Conservation (phyloP, 2,797 vertebrate species). For the Morus bassanus region DNA sequence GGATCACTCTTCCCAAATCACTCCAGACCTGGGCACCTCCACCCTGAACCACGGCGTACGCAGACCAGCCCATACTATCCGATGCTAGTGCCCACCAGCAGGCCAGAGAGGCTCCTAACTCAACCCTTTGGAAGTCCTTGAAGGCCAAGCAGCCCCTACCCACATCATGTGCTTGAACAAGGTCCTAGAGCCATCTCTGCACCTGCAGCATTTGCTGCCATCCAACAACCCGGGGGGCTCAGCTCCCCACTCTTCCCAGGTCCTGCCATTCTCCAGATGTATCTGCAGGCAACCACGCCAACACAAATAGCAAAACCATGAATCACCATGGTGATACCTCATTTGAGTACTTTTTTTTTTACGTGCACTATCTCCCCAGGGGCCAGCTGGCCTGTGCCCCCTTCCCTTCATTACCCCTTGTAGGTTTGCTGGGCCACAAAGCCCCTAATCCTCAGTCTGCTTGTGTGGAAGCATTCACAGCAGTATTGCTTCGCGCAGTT, state of each 20-base stretch:
- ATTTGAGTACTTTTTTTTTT: background rate
- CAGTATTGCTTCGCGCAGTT: fast-evolving
- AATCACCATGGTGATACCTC: background rate
- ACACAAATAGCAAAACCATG: background rate
- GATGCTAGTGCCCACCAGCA: background rate
- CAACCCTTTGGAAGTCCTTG: background rate
- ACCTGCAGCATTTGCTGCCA: background rate
- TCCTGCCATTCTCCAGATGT: background rate
- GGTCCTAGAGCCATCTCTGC: background rate
- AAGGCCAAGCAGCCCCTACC: background rate
- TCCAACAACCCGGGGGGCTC: fast-evolving
- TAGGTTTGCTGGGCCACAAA: background rate
- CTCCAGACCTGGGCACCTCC: background rate
- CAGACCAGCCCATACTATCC: background rate
- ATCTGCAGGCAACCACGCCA: background rate
- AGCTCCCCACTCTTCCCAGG: background rate
- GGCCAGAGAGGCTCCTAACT: too few species aligned
- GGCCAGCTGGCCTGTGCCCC: background rate
- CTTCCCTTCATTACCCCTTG: background rate
- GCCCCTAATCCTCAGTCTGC: fast-evolving
- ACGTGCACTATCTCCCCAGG: too few species aligned
- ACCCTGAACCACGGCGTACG: fast-evolving
- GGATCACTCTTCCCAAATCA: background rate
- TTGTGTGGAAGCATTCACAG: background rate
- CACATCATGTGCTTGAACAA: too few species aligned